These are phyloP conservation scores for Lepilemur septentrionalis DNA, from an alignment of 2,797 vertebrate species.

Conservation along the genomic window DNA sequence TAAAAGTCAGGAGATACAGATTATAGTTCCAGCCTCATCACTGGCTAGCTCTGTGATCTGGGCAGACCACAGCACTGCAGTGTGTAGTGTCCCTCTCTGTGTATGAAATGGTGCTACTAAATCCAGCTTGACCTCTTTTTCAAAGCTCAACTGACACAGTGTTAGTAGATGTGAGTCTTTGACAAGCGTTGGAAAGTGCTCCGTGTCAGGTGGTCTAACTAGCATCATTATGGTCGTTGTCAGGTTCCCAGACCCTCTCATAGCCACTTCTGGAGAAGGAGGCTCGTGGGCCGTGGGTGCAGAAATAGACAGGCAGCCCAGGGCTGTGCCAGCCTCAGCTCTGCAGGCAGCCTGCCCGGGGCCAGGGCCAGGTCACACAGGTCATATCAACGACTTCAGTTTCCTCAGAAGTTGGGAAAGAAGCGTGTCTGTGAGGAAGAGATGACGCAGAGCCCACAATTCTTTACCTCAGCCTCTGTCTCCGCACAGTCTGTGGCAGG, in stretches of 20 bases:
- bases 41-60: neutral
- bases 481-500: neutral
- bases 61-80: fast-evolving
- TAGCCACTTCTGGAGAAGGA: neutral
- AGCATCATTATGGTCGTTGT: fast-evolving
- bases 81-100: neutral
- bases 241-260: neutral
- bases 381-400: too few species aligned
- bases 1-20: neutral
- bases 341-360: fast-evolving
- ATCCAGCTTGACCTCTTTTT: neutral
- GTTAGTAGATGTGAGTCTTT: neutral
- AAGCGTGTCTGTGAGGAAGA: neutral
- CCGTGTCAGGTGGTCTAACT: neutral
- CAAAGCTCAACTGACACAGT: neutral
- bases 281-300: fast-evolving
- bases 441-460: neutral
- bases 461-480: too few species aligned
- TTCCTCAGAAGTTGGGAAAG: neutral
- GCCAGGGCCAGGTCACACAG: neutral
- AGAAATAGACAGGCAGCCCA: neutral
- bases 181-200: neutral
- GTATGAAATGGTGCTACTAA: neutral
- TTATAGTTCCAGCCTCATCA: neutral
- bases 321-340: neutral